A percentile compares a stretch with the other conserved stretches of the same genome.
Conservation (phyloP, 2,888 invertebrate genomes). For the Tipula lateralis region DNA sequence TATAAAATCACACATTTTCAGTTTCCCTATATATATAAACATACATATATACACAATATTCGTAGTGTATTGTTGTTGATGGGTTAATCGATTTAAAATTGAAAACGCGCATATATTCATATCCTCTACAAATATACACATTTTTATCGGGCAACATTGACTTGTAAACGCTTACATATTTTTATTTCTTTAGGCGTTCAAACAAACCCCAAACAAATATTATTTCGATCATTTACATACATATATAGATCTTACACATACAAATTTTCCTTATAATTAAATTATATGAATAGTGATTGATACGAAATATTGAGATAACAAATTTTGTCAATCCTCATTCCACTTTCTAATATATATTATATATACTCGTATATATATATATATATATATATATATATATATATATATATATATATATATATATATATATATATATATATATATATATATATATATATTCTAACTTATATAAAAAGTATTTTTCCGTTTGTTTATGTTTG, state of each 20-base stretch:
- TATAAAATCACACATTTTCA: neutral
- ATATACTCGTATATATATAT: too few species aligned
- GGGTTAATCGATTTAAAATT: slow-evolving; percentile 1
- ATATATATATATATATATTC: too few species aligned
- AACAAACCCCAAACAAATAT: neutral
- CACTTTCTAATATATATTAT: too few species aligned
- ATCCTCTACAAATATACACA: neutral
- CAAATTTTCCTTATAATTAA: neutral
- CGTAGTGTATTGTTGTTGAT: neutral
- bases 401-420: too few species aligned
- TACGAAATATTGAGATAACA: neutral
- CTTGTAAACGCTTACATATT: neutral
- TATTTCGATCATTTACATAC: neutral
- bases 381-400: too few species aligned
- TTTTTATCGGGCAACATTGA: neutral
- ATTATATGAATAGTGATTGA: neutral
- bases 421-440: too few species aligned
- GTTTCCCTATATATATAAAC: neutral
- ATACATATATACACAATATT: neutral
- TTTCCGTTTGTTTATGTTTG: neutral
- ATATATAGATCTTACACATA: neutral
- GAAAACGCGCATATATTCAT: neutral
- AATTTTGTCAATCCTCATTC: neutral
- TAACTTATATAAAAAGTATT: neutral
- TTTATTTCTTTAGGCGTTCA: neutral